Evolutionary conservation across 2,113 vertebrate genomes (phyloP).

Genomic region (Coracopsis vasa): DNA sequence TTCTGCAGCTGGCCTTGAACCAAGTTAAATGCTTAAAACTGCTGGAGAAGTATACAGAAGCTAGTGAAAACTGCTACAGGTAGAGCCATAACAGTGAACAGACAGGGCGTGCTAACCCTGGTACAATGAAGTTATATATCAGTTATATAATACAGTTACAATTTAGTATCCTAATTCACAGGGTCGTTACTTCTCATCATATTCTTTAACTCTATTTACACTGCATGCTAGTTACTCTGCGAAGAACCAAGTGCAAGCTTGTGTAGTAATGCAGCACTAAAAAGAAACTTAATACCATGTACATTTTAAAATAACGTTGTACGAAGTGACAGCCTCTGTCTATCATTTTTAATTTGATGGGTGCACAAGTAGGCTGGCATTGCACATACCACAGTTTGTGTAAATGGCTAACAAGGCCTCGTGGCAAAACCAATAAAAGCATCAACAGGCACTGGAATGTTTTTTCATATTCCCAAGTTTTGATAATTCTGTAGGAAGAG

Average conservation of each 20-base stretch:
- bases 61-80: background rate
- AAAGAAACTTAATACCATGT: background rate
- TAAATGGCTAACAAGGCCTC: background rate
- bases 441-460: background rate
- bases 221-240: background rate
- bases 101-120: background rate
- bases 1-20: background rate
- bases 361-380: background rate
- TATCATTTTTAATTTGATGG: background rate
- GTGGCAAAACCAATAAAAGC: background rate
- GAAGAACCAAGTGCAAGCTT: background rate
- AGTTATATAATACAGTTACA: background rate
- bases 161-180: background rate
- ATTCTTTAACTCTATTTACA: background rate
- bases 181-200: background rate
- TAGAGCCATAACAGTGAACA: background rate
- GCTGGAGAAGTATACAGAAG: background rate
- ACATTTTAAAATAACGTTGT: background rate
- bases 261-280: background rate
- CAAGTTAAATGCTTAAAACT: background rate
- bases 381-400: background rate
- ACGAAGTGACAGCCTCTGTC: background rate
- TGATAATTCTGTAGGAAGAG: background rate
- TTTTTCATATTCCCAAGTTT: background rate
- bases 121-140: background rate